Evolutionary conservation across 1,140 invertebrate genomes (phyloP).

Genomic region (Drosophila willistoni): DNA sequence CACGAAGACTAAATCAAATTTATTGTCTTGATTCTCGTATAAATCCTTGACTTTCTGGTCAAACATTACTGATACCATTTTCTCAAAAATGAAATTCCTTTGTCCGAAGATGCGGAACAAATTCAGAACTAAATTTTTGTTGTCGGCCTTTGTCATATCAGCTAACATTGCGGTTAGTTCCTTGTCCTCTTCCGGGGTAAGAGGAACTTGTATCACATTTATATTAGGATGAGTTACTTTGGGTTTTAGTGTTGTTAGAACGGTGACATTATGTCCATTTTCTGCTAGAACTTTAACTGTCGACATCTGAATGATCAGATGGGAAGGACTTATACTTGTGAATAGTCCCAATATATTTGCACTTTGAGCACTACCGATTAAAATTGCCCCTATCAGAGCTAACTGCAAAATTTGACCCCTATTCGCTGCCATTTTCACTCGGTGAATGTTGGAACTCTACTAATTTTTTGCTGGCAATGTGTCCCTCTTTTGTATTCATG

Average conservation of each 20-base stretch:
- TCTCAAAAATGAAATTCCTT: conserved; percentile 11
- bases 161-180: conserved; percentile 6
- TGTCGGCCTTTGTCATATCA: conserved; percentile 29
- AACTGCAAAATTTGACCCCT: not conserved
- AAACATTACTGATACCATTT: conserved; percentile 33
- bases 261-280: conserved; percentile 53
- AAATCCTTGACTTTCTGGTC: conserved; percentile 33
- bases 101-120: conserved; percentile 11
- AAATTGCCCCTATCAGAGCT: not conserved
- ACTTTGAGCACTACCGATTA: conserved; percentile 3
- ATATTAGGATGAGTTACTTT: conserved; percentile 42
- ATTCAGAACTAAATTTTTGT: conserved; percentile 4
- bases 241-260: conserved; percentile 35
- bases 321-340: conserved; percentile 47
- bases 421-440: not conserved
- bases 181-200: conserved; percentile 23
- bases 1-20: conserved; percentile 47
- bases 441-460: not conserved
- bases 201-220: conserved; percentile 39
- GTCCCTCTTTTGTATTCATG: not conserved
- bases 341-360: conserved; percentile 54
- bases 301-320: conserved; percentile 55
- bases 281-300: conserved; percentile 40
- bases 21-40: conserved; percentile 33
- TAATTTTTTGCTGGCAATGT: not conserved